Conservation (phyloP, 2,888 invertebrate genomes). For the Eledone cirrhosa region DNA sequence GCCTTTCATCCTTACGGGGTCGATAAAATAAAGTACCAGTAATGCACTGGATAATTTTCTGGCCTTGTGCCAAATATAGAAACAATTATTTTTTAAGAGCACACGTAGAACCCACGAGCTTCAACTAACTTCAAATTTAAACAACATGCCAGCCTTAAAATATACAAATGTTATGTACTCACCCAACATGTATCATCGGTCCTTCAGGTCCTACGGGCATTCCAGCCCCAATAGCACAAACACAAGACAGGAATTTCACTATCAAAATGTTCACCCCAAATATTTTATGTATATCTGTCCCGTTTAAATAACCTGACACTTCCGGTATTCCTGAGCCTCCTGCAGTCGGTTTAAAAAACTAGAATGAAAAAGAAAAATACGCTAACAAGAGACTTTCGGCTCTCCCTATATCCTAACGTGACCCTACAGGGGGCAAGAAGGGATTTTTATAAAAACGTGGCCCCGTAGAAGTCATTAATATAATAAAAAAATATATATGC, state of each 20-base stretch:
- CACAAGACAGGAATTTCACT: slow-evolving; percentile 65
- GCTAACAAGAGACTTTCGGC: not conserved
- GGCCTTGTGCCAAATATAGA: no score
- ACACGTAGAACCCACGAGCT: not conserved
- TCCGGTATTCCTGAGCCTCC: slow-evolving; percentile 66
- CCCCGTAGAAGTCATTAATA: no score
- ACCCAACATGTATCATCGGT: slow-evolving; percentile 68
- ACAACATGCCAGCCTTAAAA: no score
- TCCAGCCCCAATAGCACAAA: slow-evolving; percentile 66
- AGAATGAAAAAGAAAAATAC: slow-evolving; percentile 28
- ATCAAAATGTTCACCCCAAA: slow-evolving; percentile 64
- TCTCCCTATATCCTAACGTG: not conserved
- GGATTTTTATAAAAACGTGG: no score
- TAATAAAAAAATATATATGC: not conserved
- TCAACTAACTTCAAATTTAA: no score
- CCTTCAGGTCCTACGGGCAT: slow-evolving; percentile 68
- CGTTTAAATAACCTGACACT: slow-evolving; percentile 66
- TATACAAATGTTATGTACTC: slow-evolving; percentile 30
- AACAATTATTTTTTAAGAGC: not conserved
- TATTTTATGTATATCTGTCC: slow-evolving; percentile 65
- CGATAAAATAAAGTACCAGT: no score
- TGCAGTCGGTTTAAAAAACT: slow-evolving; percentile 61
- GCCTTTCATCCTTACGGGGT: no score
- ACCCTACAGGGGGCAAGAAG: no score
- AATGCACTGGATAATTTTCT: no score